Evolutionary conservation across 2,888 invertebrate genomes (phyloP).

Genomic region (Pollenia griseotomentosa): DNA sequence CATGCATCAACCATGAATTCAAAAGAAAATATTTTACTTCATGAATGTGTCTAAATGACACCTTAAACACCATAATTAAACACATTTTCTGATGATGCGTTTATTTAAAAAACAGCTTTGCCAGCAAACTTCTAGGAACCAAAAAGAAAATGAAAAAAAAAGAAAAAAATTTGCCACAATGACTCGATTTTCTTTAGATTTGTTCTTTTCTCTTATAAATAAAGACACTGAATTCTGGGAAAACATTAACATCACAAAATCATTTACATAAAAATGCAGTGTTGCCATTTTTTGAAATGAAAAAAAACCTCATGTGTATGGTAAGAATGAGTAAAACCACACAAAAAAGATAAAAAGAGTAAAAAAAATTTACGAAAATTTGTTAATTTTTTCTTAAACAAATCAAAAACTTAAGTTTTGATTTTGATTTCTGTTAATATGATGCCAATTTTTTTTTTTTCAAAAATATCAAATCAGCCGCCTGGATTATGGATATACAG

Average conservation of each 20-base stretch:
- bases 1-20: conserved; percentile 4
- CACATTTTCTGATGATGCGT: conserved; percentile 26
- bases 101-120: background rate
- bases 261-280: conserved; percentile 56
- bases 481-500: no score
- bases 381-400: no score
- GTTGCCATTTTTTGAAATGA: no score
- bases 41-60: conserved; percentile 45
- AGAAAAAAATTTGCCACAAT: background rate
- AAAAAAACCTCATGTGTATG: no score
- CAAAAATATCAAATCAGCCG: no score
- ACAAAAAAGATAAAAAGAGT: no score
- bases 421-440: no score
- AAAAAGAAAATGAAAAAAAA: background rate
- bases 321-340: no score
- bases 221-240: conserved; percentile 77
- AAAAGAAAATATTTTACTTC: conserved; percentile 40
- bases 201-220: background rate
- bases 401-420: no score
- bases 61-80: conserved; percentile 33
- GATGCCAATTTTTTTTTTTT: no score
- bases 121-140: background rate
- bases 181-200: background rate
- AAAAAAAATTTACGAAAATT: no score
- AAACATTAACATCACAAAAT: conserved; percentile 75